A percentile compares a stretch with the other conserved stretches of the same genome.
Conservation (phyloP, 2,113 vertebrate species). For the Microtus oregoni region DNA sequence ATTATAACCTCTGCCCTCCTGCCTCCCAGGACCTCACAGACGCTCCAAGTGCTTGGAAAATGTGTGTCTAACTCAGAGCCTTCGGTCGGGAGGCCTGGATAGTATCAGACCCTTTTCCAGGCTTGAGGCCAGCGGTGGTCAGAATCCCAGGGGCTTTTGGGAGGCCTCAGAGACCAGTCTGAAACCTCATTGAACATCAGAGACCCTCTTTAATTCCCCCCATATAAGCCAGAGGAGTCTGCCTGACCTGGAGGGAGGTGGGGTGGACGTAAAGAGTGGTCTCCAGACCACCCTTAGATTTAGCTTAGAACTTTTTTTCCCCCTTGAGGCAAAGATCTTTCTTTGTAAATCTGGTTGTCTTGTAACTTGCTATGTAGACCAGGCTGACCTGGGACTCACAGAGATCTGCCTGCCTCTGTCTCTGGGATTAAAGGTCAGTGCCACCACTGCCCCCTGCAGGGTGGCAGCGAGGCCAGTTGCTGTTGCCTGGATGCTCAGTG, state of each 20-base stretch:
- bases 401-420: not conserved
- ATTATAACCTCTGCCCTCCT: not conserved
- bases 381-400: not conserved
- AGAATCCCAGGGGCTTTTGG: not conserved
- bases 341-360: not conserved
- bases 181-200: not conserved
- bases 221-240: not conserved
- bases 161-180: not conserved
- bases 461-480: fast-evolving
- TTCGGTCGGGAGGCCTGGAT: not conserved
- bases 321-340: not conserved
- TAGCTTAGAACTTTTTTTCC: fast-evolving
- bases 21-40: slow-evolving; percentile 65
- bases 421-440: not conserved
- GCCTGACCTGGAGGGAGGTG: fast-evolving
- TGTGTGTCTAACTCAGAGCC: not conserved
- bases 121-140: not conserved
- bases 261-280: fast-evolving
- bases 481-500: fast-evolving
- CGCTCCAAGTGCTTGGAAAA: not conserved
- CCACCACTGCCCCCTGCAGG: not conserved
- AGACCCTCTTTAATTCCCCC: not conserved
- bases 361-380: not conserved
- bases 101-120: slow-evolving; percentile 37
- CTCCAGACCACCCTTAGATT: fast-evolving